Evolutionary conservation across 2,888 invertebrate species (phyloP).

Genomic region (Dermolepida albohirtum): DNA sequence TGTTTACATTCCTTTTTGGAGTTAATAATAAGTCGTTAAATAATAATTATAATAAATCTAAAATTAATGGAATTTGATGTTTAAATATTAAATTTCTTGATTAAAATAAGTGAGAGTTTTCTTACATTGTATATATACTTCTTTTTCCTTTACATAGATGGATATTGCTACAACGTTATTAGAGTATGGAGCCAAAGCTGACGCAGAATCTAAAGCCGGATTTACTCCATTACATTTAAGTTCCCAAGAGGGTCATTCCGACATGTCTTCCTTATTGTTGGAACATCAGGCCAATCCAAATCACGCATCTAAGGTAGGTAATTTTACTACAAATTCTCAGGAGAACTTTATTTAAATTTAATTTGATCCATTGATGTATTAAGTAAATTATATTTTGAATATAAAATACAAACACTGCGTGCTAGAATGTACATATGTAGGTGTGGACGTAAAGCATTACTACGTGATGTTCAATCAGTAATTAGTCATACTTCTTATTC

Average conservation of each 20-base stretch:
- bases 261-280: constrained; percentile 92
- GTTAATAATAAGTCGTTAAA: too few relatives aligned
- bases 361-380: too few relatives aligned
- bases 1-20: too few relatives aligned
- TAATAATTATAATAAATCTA: too few relatives aligned
- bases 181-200: constrained; percentile 92
- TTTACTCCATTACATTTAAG: constrained; percentile 97
- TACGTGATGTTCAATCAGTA: too few relatives aligned
- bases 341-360: too few relatives aligned
- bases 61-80: background rate
- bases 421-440: too few relatives aligned
- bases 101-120: background rate
- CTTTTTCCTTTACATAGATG: constrained; percentile 69
- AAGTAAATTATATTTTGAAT: too few relatives aligned
- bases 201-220: constrained; percentile 94
- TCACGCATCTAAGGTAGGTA: constrained; percentile 81
- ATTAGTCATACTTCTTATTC: too few relatives aligned
- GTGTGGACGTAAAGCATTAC: too few relatives aligned
- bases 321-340: background rate
- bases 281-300: constrained; percentile 91
- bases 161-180: constrained; percentile 94
- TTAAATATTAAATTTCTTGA: constrained; percentile 34
- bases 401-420: too few relatives aligned
- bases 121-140: background rate
- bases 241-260: constrained; percentile 93